phyloP scores from a whole-genome alignment of 2,797 vertebrate species.

The Valencia hispanica region DNA sequence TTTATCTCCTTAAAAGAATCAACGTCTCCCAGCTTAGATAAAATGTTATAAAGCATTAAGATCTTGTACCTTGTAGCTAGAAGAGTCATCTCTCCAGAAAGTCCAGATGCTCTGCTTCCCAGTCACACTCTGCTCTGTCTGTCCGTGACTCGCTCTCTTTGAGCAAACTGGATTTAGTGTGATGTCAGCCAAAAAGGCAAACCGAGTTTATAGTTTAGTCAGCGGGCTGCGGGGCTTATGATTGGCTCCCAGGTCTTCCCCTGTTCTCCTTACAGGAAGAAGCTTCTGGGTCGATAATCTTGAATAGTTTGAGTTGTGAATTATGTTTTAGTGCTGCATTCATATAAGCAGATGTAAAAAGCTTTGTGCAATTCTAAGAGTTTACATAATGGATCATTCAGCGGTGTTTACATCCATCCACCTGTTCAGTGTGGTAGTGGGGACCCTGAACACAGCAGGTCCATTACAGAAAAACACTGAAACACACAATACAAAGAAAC shows the following conservation, averaged over 20 bases:
- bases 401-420: too few relatives aligned
- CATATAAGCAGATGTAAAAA: background rate
- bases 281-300: background rate
- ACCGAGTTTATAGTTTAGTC: conserved; percentile 22
- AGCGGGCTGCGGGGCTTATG: background rate
- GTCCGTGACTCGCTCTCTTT: conserved; percentile 49
- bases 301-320: background rate
- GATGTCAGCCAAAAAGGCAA: conserved; percentile 63
- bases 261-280: background rate
- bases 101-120: conserved; percentile 36
- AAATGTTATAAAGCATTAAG: conserved; percentile 4
- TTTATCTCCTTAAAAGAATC: background rate
- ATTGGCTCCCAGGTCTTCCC: conserved; percentile 2
- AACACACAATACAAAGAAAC: too few relatives aligned
- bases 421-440: too few relatives aligned
- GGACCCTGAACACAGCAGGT: too few relatives aligned
- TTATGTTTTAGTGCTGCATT: background rate
- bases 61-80: conserved; percentile 64
- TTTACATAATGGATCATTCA: background rate
- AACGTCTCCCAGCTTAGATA: background rate
- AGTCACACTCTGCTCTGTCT: conserved; percentile 28
- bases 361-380: background rate
- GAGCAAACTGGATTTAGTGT: conserved; percentile 56
- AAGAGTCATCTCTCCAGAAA: conserved; percentile 52
- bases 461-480: too few relatives aligned